These are phyloP conservation scores for Cirrhinus mrigala DNA, from an alignment of 2,797 vertebrate genomes.

Conservation along the genomic window DNA sequence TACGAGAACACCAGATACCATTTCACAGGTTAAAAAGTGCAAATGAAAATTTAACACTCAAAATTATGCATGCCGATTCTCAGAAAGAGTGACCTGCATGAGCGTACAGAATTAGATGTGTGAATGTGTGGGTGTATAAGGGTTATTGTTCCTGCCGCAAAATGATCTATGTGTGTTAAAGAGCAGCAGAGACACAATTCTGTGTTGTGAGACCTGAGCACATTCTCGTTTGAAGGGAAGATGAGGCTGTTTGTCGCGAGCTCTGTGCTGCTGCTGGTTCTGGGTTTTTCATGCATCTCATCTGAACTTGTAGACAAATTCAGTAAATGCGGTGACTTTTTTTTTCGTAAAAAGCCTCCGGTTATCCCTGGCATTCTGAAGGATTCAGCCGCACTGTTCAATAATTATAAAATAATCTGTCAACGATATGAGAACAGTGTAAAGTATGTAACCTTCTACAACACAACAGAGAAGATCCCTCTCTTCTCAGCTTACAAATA, in stretches of 20 bases:
- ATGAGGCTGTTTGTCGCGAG: background rate
- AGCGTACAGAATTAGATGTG: background rate
- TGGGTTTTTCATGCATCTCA: background rate
- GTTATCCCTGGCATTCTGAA: background rate
- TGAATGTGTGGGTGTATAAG: background rate
- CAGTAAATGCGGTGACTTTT: background rate
- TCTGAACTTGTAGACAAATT: background rate
- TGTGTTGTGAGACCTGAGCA: too few relatives aligned
- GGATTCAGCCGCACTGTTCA: background rate
- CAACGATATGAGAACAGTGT: background rate
- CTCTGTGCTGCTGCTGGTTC: background rate
- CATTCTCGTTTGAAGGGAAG: background rate
- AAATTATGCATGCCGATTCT: background rate
- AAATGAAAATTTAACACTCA: background rate
- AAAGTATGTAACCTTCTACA: background rate
- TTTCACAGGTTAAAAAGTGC: background rate
- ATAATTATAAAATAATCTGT: background rate
- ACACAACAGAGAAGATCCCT: background rate
- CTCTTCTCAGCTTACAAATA: background rate
- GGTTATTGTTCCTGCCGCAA: background rate
- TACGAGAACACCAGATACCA: too few relatives aligned
- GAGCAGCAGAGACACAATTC: background rate
- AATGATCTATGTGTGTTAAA: background rate
- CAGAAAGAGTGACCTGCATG: background rate
- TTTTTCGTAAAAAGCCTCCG: rapidly evolving